Evolutionary conservation across 2,888 invertebrate genomes (phyloP).

Genomic region (Drosophila flavopinicola): DNA sequence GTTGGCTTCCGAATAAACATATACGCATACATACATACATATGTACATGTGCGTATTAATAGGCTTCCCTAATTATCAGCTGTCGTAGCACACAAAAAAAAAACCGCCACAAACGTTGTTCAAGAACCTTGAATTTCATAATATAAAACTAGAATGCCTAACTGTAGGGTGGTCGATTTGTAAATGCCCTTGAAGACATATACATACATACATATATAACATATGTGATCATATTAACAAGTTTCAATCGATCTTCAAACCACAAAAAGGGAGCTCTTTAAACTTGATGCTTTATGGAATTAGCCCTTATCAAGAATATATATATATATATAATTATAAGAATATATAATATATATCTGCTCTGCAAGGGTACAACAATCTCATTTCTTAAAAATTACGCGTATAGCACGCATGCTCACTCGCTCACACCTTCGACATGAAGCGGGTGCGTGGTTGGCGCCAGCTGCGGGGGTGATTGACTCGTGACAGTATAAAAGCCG

Average conservation of each 20-base stretch:
- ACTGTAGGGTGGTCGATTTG: background rate
- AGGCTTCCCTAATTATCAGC: constrained; percentile 39
- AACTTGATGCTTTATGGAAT: too few relatives aligned
- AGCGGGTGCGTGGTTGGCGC: constrained; percentile 40
- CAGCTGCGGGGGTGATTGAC: constrained; percentile 38
- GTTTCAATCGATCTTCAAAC: too few relatives aligned
- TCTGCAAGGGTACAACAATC: constrained; percentile 1
- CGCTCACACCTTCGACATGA: constrained; percentile 39
- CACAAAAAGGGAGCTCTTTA: too few relatives aligned
- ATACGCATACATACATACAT: background rate
- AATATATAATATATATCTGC: too few relatives aligned
- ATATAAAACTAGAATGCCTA: background rate
- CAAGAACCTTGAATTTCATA: constrained; percentile 43
- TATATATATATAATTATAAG: too few relatives aligned
- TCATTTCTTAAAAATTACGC: background rate
- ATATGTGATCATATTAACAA: too few relatives aligned
- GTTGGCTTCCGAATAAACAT: constrained; percentile 26
- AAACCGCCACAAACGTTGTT: constrained; percentile 9
- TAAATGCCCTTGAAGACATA: background rate
- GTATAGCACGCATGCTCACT: constrained; percentile 36
- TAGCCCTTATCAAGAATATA: too few relatives aligned
- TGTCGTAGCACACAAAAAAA: constrained; percentile 3
- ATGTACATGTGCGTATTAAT: background rate
- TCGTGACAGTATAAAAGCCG: constrained; percentile 36
- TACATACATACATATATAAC: too few relatives aligned